Base-by-base conservation (phyloP, 64 coral and sea anemone genomes). In the Actinia equina region DNA sequence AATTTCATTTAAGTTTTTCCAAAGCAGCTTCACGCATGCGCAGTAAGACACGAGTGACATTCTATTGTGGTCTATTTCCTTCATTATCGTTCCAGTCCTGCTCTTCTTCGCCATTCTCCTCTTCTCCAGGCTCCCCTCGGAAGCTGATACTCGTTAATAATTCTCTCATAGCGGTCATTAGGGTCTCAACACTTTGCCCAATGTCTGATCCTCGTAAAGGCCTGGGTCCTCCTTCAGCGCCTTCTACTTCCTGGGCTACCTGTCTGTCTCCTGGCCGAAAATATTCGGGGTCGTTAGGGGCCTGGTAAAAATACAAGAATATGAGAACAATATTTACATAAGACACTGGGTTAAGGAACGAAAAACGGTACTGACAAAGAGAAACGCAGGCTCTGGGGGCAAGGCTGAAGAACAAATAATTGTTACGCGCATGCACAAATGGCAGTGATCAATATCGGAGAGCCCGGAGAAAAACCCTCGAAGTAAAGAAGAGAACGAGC, bases 141-240 rank as follows among this genome's bases (percentile, higher is more conserved):
- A 89, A 95, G 56, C 90, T 99, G 20, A 99, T 77, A 14, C 93
- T 99, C 56, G 94, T 99, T 44, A 99, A 62, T 54, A 99, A 86
- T 83, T 95, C 93, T 83, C 97, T 93, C 97, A 99, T 99, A 1
- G 97, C 97, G 45, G 88, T 74, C 93, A 99, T 93, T 6, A 99
- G 76, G 51, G 92, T 92, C 83, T 99, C 97, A 30, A 99, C 97
- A 59, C 97, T 93, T 63, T 88, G 91, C 4, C 88, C 88, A n/a
- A 99, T 85, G 25, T 99, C 94, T 30, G 91, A 87, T 64, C 91
- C 94, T 26, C 91, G 88, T 41, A 96, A 45, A 52, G 94, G 91
- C 71, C 94, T 92, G 63, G 95, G 84, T 18, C 85, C 97, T 11
- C 97, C 97, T 23, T 86, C 90, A 22, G 93, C 91, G 54, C 93